These are phyloP conservation scores for Trachelipus rathkii DNA, from an alignment of 1,140 invertebrate genomes.

Conservation along the genomic window DNA sequence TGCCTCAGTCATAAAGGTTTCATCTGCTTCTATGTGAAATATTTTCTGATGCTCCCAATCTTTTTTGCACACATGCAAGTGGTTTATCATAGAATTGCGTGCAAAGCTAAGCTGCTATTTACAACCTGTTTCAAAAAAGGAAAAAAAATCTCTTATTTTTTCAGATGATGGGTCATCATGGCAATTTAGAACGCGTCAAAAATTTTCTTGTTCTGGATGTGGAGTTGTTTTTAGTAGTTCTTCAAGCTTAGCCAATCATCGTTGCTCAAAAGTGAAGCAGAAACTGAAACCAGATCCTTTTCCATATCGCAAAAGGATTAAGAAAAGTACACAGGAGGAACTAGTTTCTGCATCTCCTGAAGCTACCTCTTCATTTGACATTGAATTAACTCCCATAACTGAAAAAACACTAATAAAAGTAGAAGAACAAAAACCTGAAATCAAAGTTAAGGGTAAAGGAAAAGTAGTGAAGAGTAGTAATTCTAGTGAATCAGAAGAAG, in stretches of 20 bases:
- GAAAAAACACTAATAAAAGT: background rate
- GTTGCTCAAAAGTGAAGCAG: constrained; percentile 25
- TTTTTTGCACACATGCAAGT: too few relatives aligned
- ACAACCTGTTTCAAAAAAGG: too few relatives aligned
- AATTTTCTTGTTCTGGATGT: constrained; percentile 41
- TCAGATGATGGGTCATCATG: constrained; percentile 45
- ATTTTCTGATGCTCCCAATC: too few relatives aligned
- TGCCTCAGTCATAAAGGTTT: too few relatives aligned
- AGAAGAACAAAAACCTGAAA: constrained; percentile 22
- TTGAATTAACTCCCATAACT: too few relatives aligned
- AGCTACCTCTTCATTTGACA: too few relatives aligned
- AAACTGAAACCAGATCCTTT: background rate
- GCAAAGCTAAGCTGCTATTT: too few relatives aligned
- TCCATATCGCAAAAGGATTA: background rate
- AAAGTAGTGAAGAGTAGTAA: constrained; percentile 24
- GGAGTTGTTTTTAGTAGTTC: constrained; percentile 44
- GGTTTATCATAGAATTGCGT: too few relatives aligned
- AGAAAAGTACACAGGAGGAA: background rate
- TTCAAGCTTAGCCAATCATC: constrained; percentile 42
- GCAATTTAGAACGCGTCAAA: constrained; percentile 45
- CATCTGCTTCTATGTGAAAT: too few relatives aligned
- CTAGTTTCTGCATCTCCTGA: too few relatives aligned
- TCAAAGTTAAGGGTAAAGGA: constrained; percentile 35
- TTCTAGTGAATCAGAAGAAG: constrained; percentile 37
- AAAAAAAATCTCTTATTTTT: background rate